Evolutionary conservation across 2,888 invertebrate species (phyloP).

Genomic region (Dorcus hopei): DNA sequence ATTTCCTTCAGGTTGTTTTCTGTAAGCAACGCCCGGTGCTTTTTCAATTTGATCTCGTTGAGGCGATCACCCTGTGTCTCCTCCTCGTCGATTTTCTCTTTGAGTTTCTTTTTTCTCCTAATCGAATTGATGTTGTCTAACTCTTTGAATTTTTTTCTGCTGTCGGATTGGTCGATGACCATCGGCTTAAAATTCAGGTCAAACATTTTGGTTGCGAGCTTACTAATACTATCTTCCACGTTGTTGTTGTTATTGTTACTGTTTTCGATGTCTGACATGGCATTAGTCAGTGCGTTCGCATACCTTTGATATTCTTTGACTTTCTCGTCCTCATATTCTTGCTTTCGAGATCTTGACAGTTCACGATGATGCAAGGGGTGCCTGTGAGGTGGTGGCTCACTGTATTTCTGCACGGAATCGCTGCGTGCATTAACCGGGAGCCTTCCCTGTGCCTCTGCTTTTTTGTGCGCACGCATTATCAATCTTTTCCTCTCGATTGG

Average conservation of each 20-base stretch:
- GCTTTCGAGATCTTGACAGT: slow-evolving; percentile 10
- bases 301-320: slow-evolving; percentile 8
- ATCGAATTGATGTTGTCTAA: neutral
- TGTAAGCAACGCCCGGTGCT: slow-evolving; percentile 1
- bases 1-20: neutral
- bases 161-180: neutral
- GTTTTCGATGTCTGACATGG: neutral
- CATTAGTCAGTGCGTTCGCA: slow-evolving; percentile 5
- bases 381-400: neutral
- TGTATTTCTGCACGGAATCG: slow-evolving; percentile 7
- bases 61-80: slow-evolving; percentile 59
- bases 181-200: neutral
- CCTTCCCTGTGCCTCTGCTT: neutral
- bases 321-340: slow-evolving; percentile 2
- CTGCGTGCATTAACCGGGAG: neutral
- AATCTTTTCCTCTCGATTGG: slow-evolving; percentile 31
- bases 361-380: neutral
- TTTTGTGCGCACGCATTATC: slow-evolving; percentile 18
- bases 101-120: slow-evolving; percentile 3
- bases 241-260: no score
- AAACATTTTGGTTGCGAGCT: no score
- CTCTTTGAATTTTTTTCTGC: slow-evolving; percentile 7
- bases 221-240: no score
- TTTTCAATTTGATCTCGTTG: slow-evolving; percentile 43
- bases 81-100: slow-evolving; percentile 4